phyloP scores from a whole-genome alignment of 2,113 vertebrate genomes.

The Petaurus breviceps region DNA sequence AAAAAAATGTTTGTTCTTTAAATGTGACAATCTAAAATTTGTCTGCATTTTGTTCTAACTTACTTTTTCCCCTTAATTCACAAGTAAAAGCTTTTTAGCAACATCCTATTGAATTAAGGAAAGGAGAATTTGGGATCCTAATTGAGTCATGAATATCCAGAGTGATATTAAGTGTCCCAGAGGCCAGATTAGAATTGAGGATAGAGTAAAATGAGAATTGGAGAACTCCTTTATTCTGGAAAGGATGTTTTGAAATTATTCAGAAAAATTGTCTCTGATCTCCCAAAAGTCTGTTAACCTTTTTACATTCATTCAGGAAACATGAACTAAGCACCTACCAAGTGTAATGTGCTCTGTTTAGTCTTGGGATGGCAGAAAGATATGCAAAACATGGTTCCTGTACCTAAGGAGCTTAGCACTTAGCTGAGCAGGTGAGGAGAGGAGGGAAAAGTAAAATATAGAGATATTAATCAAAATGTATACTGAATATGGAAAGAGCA shows the following conservation, averaged over 20 bases:
- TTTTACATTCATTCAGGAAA: background rate
- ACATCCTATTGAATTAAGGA: background rate
- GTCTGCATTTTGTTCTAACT: background rate
- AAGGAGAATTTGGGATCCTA: background rate
- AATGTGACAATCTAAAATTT: background rate
- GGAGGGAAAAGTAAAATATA: background rate
- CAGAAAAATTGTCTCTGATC: background rate
- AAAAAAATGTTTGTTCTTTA: background rate
- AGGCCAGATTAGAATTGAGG: background rate
- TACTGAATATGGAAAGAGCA: background rate
- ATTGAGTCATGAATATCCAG: background rate
- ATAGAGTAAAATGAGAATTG: background rate
- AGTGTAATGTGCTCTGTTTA: background rate
- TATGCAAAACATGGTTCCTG: background rate
- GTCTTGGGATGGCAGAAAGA: background rate
- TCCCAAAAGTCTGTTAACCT: background rate
- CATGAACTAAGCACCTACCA: background rate
- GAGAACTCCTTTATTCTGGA: background rate
- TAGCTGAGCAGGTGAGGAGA: background rate
- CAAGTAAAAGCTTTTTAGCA: background rate
- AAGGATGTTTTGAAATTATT: background rate
- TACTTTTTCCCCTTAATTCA: background rate
- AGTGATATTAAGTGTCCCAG: background rate
- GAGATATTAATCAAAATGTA: background rate
- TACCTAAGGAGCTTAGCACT: background rate